phyloP scores from a whole-genome alignment of 2,888 invertebrate species.

The Lycia hirtaria region DNA sequence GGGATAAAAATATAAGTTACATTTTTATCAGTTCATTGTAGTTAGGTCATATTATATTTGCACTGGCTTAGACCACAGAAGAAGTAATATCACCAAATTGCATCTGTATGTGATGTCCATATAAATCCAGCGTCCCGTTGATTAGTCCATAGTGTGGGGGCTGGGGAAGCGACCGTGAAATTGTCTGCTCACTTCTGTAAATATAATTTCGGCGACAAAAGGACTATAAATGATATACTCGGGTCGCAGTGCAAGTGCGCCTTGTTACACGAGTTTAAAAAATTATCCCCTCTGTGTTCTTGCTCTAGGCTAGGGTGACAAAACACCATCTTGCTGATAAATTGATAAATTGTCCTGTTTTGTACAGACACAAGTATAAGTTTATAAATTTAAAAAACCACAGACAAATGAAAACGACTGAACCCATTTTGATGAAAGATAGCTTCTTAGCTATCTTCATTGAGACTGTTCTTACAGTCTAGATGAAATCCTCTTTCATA shows the following conservation, averaged over 20 bases:
- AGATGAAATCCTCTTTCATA: too few relatives aligned
- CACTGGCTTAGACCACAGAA: too few relatives aligned
- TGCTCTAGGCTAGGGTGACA: constrained; percentile 41
- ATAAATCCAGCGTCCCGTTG: constrained; percentile 62
- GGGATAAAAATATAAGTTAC: too few relatives aligned
- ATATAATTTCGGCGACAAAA: constrained; percentile 85
- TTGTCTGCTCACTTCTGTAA: constrained; percentile 86
- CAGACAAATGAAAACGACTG: too few relatives aligned
- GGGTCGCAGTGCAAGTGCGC: constrained; percentile 76
- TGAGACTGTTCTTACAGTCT: too few relatives aligned
- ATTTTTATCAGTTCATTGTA: too few relatives aligned
- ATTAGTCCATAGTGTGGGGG: constrained; percentile 80
- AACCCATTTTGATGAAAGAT: too few relatives aligned
- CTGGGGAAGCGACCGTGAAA: constrained; percentile 84
- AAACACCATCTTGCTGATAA: constrained; percentile 34
- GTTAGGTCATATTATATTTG: too few relatives aligned
- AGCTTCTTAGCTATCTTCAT: too few relatives aligned
- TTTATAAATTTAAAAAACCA: too few relatives aligned
- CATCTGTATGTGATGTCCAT: constrained; percentile 52
- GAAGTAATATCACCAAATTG: neutral
- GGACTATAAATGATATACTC: constrained; percentile 83
- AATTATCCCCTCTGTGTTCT: constrained; percentile 56
- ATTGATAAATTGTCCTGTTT: constrained; percentile 25
- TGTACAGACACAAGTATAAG: constrained; percentile 18
- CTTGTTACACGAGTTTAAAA: constrained; percentile 72